Base-by-base conservation (phyloP, 2,888 invertebrate genomes). In the Parnassius apollo region DNA sequence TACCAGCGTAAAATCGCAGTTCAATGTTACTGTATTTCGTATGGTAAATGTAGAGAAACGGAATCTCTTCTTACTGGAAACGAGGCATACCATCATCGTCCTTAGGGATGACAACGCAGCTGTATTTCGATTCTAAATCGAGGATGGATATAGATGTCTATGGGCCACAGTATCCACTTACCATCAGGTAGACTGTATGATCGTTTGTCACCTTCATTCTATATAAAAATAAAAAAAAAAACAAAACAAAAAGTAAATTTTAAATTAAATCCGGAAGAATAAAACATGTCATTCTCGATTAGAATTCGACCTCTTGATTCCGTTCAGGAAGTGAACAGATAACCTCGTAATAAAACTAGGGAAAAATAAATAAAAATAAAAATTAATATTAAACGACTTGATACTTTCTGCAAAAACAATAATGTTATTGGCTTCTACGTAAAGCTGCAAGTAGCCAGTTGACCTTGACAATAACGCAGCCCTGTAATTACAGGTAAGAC, bases 401-500 rank as follows among this genome's bases (percentile, higher is more conserved):
- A 45, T 8, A 53, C 13, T 22, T 59, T 57, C 9, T 46, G 35
- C 9, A 25, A 10, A 52, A 22, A 35, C 13, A 18, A 35, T 50
- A 44, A 42, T 42, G 45, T 45, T 51, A 25, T 51, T 13, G 51
- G 25, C 9, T n/a, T 42, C 56, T 42, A 50, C 13, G 60, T 44
- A 12, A 46, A 55, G 9, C 49, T 18, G 50, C 22, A 53, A 61
- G 51, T 61, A 61, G 46, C 61, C 22, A 52, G 61, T 57, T 52
- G 57, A 57, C 61, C 61, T 61, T 10, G 42, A 13, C 52, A 57
- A 57, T 52, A 51, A 61, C 52, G 61, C 51, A 18, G 61, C 61
- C 51, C 18, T 52, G 46, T 61, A 61, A 61, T 61, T 61, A 51
- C 57, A 51, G 51, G 46, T 57, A 42, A 13, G 25, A 60, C 51